Conservation (phyloP, 2,113 vertebrate species). For the Tragelaphus strepsiceros region DNA sequence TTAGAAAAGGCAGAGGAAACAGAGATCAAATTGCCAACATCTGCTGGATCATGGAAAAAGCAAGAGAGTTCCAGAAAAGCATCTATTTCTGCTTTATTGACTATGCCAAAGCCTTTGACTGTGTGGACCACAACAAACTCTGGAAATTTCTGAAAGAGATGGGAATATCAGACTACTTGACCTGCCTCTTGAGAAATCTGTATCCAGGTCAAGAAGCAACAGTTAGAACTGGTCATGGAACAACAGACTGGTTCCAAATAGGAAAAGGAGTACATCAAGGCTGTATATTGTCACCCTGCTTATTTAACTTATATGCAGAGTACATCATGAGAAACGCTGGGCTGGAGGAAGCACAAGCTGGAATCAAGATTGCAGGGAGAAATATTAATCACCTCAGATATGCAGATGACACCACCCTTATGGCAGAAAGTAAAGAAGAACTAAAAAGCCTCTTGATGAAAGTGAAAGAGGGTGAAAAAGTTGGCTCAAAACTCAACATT, state of each 20-base stretch:
- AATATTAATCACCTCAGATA: not conserved
- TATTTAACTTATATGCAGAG: not conserved
- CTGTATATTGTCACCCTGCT: not conserved
- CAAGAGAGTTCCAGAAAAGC: not conserved
- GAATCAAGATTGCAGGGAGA: fast-evolving
- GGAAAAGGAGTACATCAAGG: not conserved
- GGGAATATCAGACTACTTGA: not conserved
- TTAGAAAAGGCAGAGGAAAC: not conserved
- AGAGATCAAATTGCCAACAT: not conserved
- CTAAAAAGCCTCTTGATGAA: not conserved
- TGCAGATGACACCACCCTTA: not conserved
- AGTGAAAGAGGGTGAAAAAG: not conserved
- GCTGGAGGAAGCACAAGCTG: not conserved
- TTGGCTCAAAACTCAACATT: not conserved
- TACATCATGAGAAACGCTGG: not conserved
- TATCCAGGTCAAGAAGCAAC: not conserved
- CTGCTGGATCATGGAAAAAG: fast-evolving
- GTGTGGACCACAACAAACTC: not conserved
- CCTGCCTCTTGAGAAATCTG: not conserved
- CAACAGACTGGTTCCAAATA: not conserved
- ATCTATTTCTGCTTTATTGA: not conserved
- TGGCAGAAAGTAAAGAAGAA: not conserved
- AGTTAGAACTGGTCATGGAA: not conserved
- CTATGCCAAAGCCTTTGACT: not conserved
- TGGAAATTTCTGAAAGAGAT: not conserved